These are phyloP conservation scores for Eulithis testata DNA, from an alignment of 2,888 invertebrate species.

Conservation along the genomic window DNA sequence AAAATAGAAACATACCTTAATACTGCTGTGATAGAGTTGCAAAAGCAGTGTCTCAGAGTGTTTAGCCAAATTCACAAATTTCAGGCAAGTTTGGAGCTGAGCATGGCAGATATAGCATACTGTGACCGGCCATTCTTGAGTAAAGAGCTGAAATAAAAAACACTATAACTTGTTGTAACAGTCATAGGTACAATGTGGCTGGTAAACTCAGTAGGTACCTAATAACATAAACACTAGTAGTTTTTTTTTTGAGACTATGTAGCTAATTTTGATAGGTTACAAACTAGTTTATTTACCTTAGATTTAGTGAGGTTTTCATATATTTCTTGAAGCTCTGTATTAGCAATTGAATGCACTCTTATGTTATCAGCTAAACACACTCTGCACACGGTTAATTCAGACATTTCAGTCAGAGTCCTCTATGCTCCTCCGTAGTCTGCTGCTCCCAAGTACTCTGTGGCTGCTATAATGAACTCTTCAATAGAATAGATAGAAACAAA, in stretches of 20 bases:
- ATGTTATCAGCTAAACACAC: conserved; percentile 55
- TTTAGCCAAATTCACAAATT: conserved; percentile 46
- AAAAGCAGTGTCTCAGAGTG: conserved; percentile 48
- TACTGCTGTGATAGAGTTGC: conserved; percentile 13
- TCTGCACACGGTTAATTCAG: conserved; percentile 47
- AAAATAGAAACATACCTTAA: conserved; percentile 15
- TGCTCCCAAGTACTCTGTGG: no score
- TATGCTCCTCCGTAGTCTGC: no score
- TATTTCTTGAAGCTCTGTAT: conserved; percentile 53
- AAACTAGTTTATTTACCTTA: conserved; percentile 44
- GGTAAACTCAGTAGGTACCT: no score
- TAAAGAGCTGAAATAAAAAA: conserved; percentile 13
- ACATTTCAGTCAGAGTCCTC: conserved; percentile 37
- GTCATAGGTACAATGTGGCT: no score
- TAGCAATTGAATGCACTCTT: conserved; percentile 45
- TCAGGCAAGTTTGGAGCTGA: conserved; percentile 47
- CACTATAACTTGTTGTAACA: not conserved
- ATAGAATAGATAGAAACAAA: no score
- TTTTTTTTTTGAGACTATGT: no score
- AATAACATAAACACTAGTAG: no score
- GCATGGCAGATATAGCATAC: conserved; percentile 55
- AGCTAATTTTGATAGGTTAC: not conserved
- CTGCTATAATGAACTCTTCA: no score
- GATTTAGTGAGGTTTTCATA: conserved; percentile 58
- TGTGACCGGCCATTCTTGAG: conserved; percentile 37